Evolutionary conservation across 2,797 vertebrate genomes (phyloP), one percentile per base, ranked within the genome.

Genomic region (Pachyuromys duprasi): DNA sequence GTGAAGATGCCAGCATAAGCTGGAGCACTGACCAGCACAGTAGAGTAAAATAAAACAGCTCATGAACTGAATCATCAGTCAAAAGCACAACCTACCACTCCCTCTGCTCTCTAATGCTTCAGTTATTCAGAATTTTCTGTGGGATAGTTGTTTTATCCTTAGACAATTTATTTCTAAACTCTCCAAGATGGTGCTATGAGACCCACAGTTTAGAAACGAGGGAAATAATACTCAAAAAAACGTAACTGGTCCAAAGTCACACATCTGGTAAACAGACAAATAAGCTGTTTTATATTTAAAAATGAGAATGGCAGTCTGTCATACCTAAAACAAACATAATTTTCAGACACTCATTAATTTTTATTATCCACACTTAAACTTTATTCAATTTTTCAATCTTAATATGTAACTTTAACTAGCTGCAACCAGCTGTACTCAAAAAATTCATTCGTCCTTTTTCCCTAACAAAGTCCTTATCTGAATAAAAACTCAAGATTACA

Each of bases 401-500:
- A 89, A 45, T 49, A 75, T 42, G 55, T 4, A 62, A n/a, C 33
- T 96, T 15, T 92, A 88, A 90, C 63, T 65, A 75, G 88, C 60
- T 90, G 17, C 26, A 92, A 93, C 28, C 69, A 60, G 12, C n/a
- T 72, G 4, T 31, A 74, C 24, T 86, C 12, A 49, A 69, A 74
- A 49, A 31, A 72, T 14, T 53, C 33, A 67, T 39, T 72, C 42
- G 57, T 72, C 42, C 42, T 57, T 87, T 84, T 42, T 22, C 36
- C 24, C 9, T 60, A 74, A 83, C 28, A 0, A 88, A 90, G 55
- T 92, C 76, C 24, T 93, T 39, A 72, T 65, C 22, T 82, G 57
- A 67, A 91, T 81, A 75, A 92, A 94, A 92, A 91, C 57, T 82
- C 63, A 89, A 95, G 20, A 90, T 82, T 63, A 93, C 67, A 60